phyloP scores from a whole-genome alignment of 1,140 invertebrate genomes.

The Cotesia vestalis region DNA sequence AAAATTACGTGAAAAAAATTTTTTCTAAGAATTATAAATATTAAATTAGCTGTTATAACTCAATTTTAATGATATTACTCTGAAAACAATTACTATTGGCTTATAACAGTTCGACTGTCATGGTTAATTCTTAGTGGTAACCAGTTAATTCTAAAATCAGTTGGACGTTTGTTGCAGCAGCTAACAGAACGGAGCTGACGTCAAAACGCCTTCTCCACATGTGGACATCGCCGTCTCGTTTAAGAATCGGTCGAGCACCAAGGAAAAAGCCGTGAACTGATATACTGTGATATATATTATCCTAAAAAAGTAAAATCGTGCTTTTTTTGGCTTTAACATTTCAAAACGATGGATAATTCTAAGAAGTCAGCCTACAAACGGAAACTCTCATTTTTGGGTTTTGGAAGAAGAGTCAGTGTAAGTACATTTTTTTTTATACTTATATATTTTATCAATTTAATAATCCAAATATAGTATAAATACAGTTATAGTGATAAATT shows the following conservation, averaged over 20 bases:
- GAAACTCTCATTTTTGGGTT: constrained; percentile 64
- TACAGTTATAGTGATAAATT: background rate
- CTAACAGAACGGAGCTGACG: constrained; percentile 62
- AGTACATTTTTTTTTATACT: constrained; percentile 39
- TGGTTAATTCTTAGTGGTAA: background rate
- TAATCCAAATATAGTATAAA: background rate
- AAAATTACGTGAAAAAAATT: too few relatives aligned
- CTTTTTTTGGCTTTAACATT: background rate
- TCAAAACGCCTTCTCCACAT: constrained; percentile 63
- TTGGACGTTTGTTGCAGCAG: constrained; percentile 48
- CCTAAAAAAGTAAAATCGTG: background rate
- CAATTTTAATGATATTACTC: too few relatives aligned
- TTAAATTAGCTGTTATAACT: too few relatives aligned
- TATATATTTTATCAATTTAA: background rate
- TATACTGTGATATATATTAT: constrained; percentile 10
- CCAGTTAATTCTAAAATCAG: constrained; percentile 26
- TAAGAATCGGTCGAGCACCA: constrained; percentile 65
- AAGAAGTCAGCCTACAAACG: constrained; percentile 43
- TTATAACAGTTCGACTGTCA: constrained; percentile 10
- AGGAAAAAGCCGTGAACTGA: constrained; percentile 60
- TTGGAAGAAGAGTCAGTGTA: constrained; percentile 56
- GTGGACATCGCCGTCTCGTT: constrained; percentile 64
- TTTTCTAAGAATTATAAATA: too few relatives aligned
- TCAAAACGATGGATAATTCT: constrained; percentile 23
- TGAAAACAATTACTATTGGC: background rate